These are phyloP conservation scores for Anser brachyrhynchus DNA, from an alignment of 2,113 vertebrate genomes.

Conservation along the genomic window DNA sequence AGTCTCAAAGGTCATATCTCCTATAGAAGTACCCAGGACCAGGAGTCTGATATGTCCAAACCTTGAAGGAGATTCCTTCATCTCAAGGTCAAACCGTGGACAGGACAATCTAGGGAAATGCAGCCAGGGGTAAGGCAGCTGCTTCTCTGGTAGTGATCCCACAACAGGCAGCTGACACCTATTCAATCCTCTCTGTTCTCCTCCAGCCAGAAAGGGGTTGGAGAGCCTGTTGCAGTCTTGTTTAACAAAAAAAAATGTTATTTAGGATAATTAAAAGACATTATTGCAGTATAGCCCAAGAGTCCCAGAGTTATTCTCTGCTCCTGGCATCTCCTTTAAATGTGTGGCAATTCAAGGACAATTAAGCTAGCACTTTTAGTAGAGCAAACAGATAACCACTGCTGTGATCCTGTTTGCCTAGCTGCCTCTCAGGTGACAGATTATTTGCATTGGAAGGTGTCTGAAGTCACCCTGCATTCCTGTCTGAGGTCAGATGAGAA, in stretches of 20 bases:
- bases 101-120: background rate
- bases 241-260: background rate
- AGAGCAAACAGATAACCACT: background rate
- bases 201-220: background rate
- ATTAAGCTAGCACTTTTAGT: background rate
- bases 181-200: background rate
- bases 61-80: background rate
- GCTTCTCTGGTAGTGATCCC: background rate
- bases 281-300: background rate
- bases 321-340: background rate
- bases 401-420: background rate
- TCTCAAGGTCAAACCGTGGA: background rate
- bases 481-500: background rate
- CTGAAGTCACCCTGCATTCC: background rate
- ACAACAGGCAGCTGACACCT: fast-evolving
- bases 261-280: background rate
- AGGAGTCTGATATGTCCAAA: background rate
- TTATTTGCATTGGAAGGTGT: background rate
- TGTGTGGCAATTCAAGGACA: background rate
- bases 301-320: background rate
- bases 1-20: background rate
- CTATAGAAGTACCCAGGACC: background rate
- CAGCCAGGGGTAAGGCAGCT: background rate
- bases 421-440: background rate
- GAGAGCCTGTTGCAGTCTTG: background rate